These are phyloP conservation scores for Hyphantria cunea DNA, from an alignment of 1,140 invertebrate species.

Conservation along the genomic window DNA sequence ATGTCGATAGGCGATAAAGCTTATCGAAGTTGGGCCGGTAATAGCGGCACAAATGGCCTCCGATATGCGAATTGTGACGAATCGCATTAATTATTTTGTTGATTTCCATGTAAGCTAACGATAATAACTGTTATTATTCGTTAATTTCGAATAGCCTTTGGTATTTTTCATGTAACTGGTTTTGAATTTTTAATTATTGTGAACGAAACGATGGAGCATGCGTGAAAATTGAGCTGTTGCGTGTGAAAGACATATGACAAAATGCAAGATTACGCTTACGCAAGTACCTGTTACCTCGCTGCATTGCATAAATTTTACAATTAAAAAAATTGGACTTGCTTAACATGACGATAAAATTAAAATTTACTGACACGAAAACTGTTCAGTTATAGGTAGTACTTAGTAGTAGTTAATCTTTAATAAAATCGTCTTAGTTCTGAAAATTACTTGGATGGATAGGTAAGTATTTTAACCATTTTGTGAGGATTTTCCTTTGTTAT, in stretches of 20 bases:
- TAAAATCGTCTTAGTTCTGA: no score
- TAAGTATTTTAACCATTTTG: no score
- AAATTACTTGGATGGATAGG: no score
- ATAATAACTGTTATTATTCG: conserved; percentile 32
- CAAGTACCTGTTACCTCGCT: no score
- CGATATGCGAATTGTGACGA: conserved; percentile 59
- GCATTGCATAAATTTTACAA: no score
- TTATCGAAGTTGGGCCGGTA: conserved; percentile 64
- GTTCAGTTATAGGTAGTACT: no score
- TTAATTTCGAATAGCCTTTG: conserved; percentile 26
- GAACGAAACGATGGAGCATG: neutral
- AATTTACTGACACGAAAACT: no score
- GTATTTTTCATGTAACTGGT: conserved; percentile 14
- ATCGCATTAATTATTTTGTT: conserved; percentile 65
- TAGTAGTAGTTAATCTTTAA: no score
- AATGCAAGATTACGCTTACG: no score
- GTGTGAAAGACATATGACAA: neutral
- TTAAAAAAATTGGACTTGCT: no score
- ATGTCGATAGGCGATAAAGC: conserved; percentile 65
- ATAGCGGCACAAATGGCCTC: conserved; percentile 61
- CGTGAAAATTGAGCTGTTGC: neutral
- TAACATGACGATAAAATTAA: no score
- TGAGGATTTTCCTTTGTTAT: no score
- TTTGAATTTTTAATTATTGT: conserved; percentile 9
- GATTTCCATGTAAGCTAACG: conserved; percentile 35